Conservation (phyloP, 2,797 vertebrate genomes). For the Cyprinodon diabolis region DNA sequence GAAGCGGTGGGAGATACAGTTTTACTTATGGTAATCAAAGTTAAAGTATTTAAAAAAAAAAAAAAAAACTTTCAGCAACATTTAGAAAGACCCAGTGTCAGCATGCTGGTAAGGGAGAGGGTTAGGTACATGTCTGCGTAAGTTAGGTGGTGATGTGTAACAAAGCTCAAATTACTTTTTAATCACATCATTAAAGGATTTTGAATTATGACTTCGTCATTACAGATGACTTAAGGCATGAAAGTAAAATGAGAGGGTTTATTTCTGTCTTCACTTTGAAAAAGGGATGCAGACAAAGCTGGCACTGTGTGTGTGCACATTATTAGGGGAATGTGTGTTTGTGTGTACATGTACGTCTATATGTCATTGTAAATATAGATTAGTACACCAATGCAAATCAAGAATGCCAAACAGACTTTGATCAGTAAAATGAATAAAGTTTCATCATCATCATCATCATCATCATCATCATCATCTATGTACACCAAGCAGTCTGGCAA, state of each 20-base stretch:
- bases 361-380: slow-evolving; percentile 3
- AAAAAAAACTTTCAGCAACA: slow-evolving; percentile 31
- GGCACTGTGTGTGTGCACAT: not conserved
- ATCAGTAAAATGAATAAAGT: slow-evolving; percentile 33
- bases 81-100: slow-evolving; percentile 10
- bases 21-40: slow-evolving; percentile 69
- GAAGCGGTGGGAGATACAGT: slow-evolving; percentile 52
- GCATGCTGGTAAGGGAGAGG: slow-evolving; percentile 13
- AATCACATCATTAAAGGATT: slow-evolving; percentile 81
- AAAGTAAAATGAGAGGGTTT: slow-evolving; percentile 52
- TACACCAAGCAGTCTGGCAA: not conserved
- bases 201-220: slow-evolving; percentile 79
- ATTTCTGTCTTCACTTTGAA: slow-evolving; percentile 9
- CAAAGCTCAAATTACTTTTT: slow-evolving; percentile 74
- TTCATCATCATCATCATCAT: slow-evolving; percentile 3
- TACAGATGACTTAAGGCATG: slow-evolving; percentile 64
- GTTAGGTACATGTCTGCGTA: slow-evolving; percentile 9
- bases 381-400: slow-evolving; percentile 42
- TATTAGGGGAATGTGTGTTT: not conserved
- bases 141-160: slow-evolving; percentile 31
- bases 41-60: not conserved
- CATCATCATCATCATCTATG: slow-evolving; percentile 10
- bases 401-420: slow-evolving; percentile 31
- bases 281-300: slow-evolving; percentile 22
- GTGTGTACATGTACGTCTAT: not conserved